Evolutionary conservation across 1,140 invertebrate species (phyloP), one percentile per base, ranked within the genome.

Genomic region (Temnothorax longispinosus): DNA sequence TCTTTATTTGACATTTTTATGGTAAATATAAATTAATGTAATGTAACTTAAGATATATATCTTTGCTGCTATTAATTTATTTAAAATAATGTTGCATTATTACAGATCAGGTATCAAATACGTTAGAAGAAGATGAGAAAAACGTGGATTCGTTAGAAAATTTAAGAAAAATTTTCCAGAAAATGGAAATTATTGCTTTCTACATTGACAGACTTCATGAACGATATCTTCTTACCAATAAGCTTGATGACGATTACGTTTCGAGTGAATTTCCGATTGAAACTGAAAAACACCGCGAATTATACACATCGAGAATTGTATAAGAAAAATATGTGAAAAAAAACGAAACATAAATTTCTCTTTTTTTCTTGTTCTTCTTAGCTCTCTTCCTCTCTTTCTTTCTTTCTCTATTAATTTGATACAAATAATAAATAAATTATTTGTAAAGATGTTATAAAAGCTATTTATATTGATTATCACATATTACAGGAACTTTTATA

Each of bases 211-310:
- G 18, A 72, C 44, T 90, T 18, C 80, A 90, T 15, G 72, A 90
- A 67, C 50, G 35, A 15, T 87, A 77, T 75, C 67, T 87, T 21
- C 32, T 44, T 44, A 21, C 18, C 10, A 85, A 81, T 72, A 56
- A 89, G 64, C 13, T 91, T 4, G 65, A 77, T 7, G 88, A 89
- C 1, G 88, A 89, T 81, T 90, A 90, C 35, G 35, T 58, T n/a
- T 89, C 85, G 1, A 76, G 54, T 7, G 81, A 88, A 52, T 64
- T 88, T 41, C 21, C 38, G 21, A 4, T 2, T 18, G 60, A 60
- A 35, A 47, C 5, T 85, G 35, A 35, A 44, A 18, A 64, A 85
- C 18, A 0, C 8, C 8, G 15, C 38, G 6, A 35, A 81, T 71
- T 11, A 44, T 47, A 64, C 15, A 7, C 10, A 35, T 38, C 41